A percentile compares a stretch with the other conserved stretches of the same genome.
Conservation (phyloP, 2,113 vertebrate genomes). For the Myodes glareolus region DNA sequence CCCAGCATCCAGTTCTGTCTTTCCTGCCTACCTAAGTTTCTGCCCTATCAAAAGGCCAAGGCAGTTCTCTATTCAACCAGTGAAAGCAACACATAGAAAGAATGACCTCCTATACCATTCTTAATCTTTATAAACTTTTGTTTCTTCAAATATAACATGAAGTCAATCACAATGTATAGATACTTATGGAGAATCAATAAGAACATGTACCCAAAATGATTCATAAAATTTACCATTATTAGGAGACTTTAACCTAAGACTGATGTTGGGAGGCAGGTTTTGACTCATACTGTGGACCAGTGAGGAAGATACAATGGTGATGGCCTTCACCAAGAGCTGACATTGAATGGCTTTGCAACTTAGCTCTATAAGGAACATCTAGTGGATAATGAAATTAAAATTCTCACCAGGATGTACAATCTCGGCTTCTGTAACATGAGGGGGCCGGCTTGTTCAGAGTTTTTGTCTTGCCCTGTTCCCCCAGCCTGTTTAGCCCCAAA, state of each 20-base stretch:
- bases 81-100: too few species aligned
- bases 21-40: too few species aligned
- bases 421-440: too few species aligned
- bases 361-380: background rate
- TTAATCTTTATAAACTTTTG: background rate
- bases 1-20: too few species aligned
- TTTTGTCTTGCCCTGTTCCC: too few species aligned
- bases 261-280: background rate
- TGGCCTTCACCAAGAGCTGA: background rate
- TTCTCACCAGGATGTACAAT: background rate
- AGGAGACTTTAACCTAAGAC: background rate
- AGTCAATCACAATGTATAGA: slow-evolving; percentile 1
- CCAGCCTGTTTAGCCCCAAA: too few species aligned
- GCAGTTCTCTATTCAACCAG: too few species aligned
- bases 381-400: background rate
- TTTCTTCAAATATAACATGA: slow-evolving; percentile 24
- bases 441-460: too few species aligned
- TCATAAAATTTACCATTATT: background rate
- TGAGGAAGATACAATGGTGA: background rate
- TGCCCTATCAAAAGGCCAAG: too few species aligned
- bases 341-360: background rate
- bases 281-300: slow-evolving; percentile 8
- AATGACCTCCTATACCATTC: too few species aligned
- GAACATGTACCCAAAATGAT: background rate
- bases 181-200: background rate